Base-by-base conservation (phyloP, 2,797 vertebrate species). In the Centropyge bicolor region DNA sequence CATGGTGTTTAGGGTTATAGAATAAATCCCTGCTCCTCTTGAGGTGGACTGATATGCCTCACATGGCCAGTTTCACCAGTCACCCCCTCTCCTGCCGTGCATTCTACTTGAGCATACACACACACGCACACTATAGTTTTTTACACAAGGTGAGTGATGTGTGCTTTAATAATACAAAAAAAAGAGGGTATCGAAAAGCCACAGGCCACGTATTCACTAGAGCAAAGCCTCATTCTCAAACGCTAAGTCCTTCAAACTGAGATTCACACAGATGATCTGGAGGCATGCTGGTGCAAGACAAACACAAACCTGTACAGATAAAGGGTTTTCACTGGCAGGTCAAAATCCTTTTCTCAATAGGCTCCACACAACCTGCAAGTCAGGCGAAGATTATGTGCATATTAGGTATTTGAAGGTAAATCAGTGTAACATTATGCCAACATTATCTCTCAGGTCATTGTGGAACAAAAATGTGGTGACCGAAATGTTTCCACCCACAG, bases 121-220 rank as follows among this genome's bases (percentile, higher is more conserved):
- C 14, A 74, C 70, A 73, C 24, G 8, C 13, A 8, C 5, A 14
- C 76, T 54, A 38, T 70, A 67, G 70, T 61, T 76, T 69, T 79
- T 49, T 45, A 61, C 78, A 82, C 81, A 77, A 74, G 67, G 62
- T 45, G 74, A 83, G 48, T 52, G 60, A 81, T 82, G 80, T 49
- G 49, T 68, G 60, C 65, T 65, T 91, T 83, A 91, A 90, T 89
- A 86, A 91, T 86, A 78, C 70, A 91, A 69, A 8, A 31, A 31
- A 19, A 22, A 27, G 6, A 72, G 46, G 36, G 36, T 56, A 38
- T 38, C 36, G 27, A 57, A 41, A 68, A 82, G 62, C 35, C 73
- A 60, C 12, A 35, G 56, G 62, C n/a, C 67, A 68, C 17, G 51
- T 61, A 82, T 77, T 56, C 61, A 59, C n/a, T 4, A 17, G 43